Evolutionary conservation across 1,140 invertebrate genomes (phyloP), one percentile per base, ranked within the genome.

Genomic region (Ditylenchus dipsaci): DNA sequence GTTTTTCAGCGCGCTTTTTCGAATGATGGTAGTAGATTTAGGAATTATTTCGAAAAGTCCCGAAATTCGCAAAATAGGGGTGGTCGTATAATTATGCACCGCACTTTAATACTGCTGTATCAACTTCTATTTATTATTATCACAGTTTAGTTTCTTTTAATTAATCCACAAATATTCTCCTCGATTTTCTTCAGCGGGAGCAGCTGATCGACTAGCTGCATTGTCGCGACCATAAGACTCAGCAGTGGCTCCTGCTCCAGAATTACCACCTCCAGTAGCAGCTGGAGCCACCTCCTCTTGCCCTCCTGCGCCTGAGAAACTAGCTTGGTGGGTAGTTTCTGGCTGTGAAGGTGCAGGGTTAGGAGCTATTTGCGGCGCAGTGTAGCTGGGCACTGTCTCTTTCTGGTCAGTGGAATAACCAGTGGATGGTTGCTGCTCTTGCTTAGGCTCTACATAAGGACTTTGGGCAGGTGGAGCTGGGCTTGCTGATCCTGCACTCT

Each of bases 151-250:
- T 38, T 5, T 61, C 8, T 3, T 19, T 68, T 23, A 67, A 29
- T 68, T 68, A 53, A 68, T 68, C 66, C 66, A 68, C 13, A 68
- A 30, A 49, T 68, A 68, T 69, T 68, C 66, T 21, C 65, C 66
- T 5, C 21, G 38, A 63, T 45, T 33, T 15, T 33, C 27, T 23
- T 21, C 21, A 3, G 26, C 65, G 19, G 19, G 15, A 30, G 64
- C 64, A 17, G 64, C 38, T 23, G 38, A 19, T 21, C 19, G 5
- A 8, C 27, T 21, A 13, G 59, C 59, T 13, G n/a, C 29, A 61
- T 30, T 61, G 26, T 19, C 53, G 9, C 13, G 53, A 23, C 53
- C 21, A 23, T 29, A 29, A 29, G 21, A 29, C 13, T 56, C 5
- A 30, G 19, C 19, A 8, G 26, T 19, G 19, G 9, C 19, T 9